phyloP scores from a whole-genome alignment of 1,140 invertebrate genomes.

The Drosophila rufa region DNA sequence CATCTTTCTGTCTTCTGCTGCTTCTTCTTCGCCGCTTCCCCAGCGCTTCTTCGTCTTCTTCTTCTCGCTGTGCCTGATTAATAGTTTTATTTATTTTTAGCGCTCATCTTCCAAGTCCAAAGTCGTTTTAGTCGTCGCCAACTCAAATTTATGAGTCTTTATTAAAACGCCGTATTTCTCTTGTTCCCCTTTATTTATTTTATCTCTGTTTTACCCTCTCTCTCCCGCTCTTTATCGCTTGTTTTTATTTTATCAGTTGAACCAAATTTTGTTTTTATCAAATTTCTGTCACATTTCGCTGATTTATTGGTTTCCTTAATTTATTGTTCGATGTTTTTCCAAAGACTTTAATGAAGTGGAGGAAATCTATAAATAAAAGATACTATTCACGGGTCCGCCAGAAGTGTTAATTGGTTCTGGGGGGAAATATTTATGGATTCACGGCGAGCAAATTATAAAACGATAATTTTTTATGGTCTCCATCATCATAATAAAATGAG shows the following conservation, averaged over 20 bases:
- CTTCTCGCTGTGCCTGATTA: constrained; percentile 68
- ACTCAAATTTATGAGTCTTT: constrained; percentile 75
- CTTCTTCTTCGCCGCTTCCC: not conserved
- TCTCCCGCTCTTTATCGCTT: constrained; percentile 8
- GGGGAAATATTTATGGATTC: constrained; percentile 29
- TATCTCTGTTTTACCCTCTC: constrained; percentile 20
- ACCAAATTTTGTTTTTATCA: constrained; percentile 69
- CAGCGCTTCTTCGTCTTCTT: constrained; percentile 40
- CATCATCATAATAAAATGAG: not conserved
- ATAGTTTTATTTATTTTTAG: constrained; percentile 84
- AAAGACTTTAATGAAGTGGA: constrained; percentile 60
- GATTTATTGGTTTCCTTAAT: constrained; percentile 62
- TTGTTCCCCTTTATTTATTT: constrained; percentile 31
- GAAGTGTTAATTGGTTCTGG: constrained; percentile 45
- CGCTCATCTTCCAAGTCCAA: constrained; percentile 77
- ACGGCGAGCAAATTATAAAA: not conserved
- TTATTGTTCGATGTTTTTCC: constrained; percentile 45
- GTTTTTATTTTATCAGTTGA: constrained; percentile 65
- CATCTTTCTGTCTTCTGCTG: constrained; percentile 25
- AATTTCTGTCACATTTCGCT: constrained; percentile 76
- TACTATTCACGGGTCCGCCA: constrained; percentile 23
- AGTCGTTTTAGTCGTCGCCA: constrained; percentile 67
- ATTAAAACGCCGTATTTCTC: constrained; percentile 78
- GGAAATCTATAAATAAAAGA: constrained; percentile 40
- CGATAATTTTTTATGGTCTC: constrained; percentile 8